A percentile compares a stretch with the other conserved stretches of the same genome.
These are phyloP conservation scores for Willisornis vidua DNA, from an alignment of 2,113 vertebrate species.

Conservation along the genomic window DNA sequence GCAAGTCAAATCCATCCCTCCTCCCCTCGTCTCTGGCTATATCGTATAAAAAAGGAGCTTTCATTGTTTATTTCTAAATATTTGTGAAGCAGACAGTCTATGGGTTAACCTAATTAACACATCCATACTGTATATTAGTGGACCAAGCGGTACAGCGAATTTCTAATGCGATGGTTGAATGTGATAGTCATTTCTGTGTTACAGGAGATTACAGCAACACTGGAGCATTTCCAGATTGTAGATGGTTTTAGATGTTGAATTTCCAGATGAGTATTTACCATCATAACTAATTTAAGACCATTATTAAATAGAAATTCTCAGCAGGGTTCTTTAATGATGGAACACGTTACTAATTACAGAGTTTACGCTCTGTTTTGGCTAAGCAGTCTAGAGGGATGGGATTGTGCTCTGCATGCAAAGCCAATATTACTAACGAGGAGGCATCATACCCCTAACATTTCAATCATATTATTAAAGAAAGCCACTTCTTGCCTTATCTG, in stretches of 20 bases:
- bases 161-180: conserved; percentile 64
- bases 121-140: conserved; percentile 68
- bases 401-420: conserved; percentile 72
- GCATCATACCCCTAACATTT: conserved; percentile 59
- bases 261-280: conserved; percentile 80
- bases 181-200: conserved; percentile 73
- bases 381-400: conserved; percentile 58
- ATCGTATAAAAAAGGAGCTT: conserved; percentile 30
- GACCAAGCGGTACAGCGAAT: conserved; percentile 53
- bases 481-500: conserved; percentile 42
- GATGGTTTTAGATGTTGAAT: conserved; percentile 75
- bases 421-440: conserved; percentile 64
- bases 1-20: background rate
- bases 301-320: conserved; percentile 81
- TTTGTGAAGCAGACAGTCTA: conserved; percentile 72
- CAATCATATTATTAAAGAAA: conserved; percentile 66
- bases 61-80: conserved; percentile 74
- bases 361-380: conserved; percentile 73
- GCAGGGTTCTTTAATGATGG: conserved; percentile 76
- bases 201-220: conserved; percentile 71
- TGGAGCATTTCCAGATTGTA: conserved; percentile 75
- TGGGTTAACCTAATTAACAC: conserved; percentile 75
- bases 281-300: conserved; percentile 80
- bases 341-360: conserved; percentile 74
- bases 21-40: background rate